Evolutionary conservation across 2,797 vertebrate species (phyloP).

Genomic region (Pipistrellus pygmaeus): DNA sequence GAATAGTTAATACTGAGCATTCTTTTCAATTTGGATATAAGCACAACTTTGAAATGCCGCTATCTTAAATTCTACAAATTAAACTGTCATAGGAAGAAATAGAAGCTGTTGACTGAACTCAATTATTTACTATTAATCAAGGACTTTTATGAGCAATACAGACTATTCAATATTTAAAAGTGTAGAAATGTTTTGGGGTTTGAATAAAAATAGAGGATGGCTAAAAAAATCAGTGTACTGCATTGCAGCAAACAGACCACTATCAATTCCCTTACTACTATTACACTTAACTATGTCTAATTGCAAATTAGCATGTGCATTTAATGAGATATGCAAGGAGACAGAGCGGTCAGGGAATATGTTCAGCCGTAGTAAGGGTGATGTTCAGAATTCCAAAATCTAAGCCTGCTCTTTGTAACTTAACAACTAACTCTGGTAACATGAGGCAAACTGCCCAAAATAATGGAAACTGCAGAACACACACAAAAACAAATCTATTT

Average conservation of each 20-base stretch:
- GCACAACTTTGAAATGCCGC: neutral
- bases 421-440: neutral
- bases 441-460: neutral
- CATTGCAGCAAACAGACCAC: neutral
- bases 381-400: constrained; percentile 65
- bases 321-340: constrained; percentile 29
- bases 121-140: neutral
- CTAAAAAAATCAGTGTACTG: neutral
- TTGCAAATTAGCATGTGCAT: constrained; percentile 18
- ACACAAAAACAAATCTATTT: neutral
- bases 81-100: neutral
- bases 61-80: neutral
- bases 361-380: neutral
- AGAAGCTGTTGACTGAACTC: neutral
- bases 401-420: constrained; percentile 13
- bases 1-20: neutral
- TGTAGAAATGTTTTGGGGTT: neutral
- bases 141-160: neutral
- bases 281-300: constrained; percentile 5
- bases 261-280: neutral
- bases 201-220: neutral
- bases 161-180: neutral
- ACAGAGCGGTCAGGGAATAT: neutral
- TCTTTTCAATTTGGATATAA: neutral
- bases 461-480: neutral